Evolutionary conservation across 2,797 vertebrate genomes (phyloP), one percentile per base, ranked within the genome.

Genomic region (Pangasius sanitwongsei): DNA sequence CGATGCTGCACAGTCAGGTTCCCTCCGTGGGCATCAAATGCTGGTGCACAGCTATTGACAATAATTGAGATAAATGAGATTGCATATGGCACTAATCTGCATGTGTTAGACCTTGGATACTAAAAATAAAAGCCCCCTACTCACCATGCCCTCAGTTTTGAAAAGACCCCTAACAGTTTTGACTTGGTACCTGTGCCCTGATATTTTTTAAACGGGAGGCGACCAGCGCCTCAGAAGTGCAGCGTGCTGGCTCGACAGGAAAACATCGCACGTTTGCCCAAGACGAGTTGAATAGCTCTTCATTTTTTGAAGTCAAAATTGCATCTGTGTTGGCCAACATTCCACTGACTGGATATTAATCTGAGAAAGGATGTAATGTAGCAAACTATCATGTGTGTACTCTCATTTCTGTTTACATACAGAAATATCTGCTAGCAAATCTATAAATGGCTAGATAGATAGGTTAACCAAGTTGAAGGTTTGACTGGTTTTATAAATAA

Each of bases 61-160:
- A 55, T 44, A 53, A 67, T 85, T 88, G 74, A 85, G 83, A 85
- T 88, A 16, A 78, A 63, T 78, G 57, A 85, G 48, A 37, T 57
- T 70, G 83, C 83, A 85, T 70, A 55, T 85, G 83, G 83, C 83
- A 72, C 83, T 55, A 65, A 85, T 85, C 50, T 53, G 83, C 31
- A 37, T 69, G 63, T 13, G 28, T 84, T 83, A 48, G 37, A 6
- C 59, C 41, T 18, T 65, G 61, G 61, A 83, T 83, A 48, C 41
- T 65, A 65, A 83, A 83, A 83, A 83, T 83, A 83, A 37, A 23
- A 59, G 31, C 34, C 6, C 81, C 23, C 57, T 44, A 69, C 44
- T 69, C 16, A 7, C 28, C 44, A 85, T 50, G 83, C 82, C n/a
- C 7, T 53, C 28, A 18, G 25, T 83, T n/a, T 15, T 50, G 28